Percentiles rank a stretch among this genome's conserved stretches.
phyloP scores from a whole-genome alignment of 1,140 invertebrate genomes.

The Drosophila yakuba region DNA sequence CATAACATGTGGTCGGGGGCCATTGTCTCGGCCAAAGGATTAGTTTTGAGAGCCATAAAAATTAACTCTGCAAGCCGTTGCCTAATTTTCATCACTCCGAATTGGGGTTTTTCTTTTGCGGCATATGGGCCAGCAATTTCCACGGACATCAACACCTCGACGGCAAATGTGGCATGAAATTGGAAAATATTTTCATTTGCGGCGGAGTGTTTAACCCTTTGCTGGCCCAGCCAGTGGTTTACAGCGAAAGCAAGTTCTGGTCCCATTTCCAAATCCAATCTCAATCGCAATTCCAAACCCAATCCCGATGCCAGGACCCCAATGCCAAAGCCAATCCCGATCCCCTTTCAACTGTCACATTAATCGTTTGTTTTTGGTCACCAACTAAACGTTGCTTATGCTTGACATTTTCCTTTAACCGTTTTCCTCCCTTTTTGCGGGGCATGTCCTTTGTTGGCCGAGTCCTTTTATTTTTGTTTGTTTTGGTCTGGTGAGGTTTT shows the following conservation, averaged over 20 bases:
- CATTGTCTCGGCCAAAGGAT: conserved; percentile 70
- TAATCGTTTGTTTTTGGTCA: conserved; percentile 84
- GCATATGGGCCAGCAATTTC: conserved; percentile 70
- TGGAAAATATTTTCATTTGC: conserved; percentile 62
- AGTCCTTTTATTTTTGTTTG: conserved; percentile 57
- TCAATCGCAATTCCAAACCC: conserved; percentile 21
- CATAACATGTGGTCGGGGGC: conserved; percentile 61
- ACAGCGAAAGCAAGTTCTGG: conserved; percentile 53
- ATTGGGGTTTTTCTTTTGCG: conserved; percentile 41
- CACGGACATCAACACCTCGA: conserved; percentile 74
- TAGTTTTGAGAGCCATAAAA: conserved; percentile 55
- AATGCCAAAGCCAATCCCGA: conserved; percentile 21
- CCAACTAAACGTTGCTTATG: conserved; percentile 72
- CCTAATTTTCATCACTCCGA: conserved; percentile 61
- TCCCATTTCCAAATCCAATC: conserved; percentile 25
- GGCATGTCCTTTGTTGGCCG: conserved; percentile 36
- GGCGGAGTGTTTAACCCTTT: conserved; percentile 68
- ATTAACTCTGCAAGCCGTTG: conserved; percentile 58
- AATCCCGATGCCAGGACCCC: neutral
- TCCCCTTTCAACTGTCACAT: conserved; percentile 80
- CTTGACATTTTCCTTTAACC: conserved; percentile 40
- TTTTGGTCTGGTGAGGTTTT: conserved; percentile 65
- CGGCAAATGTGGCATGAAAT: conserved; percentile 77
- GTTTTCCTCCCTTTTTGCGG: conserved; percentile 48
- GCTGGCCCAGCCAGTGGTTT: conserved; percentile 59